Percentiles rank a stretch among this genome's conserved stretches.
These are phyloP conservation scores for Phaenicophaeus curvirostris DNA, from an alignment of 2,797 vertebrate species.

Conservation along the genomic window DNA sequence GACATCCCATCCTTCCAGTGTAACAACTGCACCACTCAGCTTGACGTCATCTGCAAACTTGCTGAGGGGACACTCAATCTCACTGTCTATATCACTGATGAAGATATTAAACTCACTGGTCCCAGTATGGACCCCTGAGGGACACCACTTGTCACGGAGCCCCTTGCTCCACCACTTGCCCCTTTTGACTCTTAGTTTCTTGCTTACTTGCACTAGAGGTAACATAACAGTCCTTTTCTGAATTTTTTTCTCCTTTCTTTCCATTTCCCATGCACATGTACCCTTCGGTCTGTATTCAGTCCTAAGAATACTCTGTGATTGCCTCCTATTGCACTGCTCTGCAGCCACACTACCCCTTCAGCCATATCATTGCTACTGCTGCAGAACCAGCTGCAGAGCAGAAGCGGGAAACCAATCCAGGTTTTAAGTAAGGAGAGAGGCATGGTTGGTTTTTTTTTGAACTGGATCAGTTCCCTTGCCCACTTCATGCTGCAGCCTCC, in stretches of 20 bases:
- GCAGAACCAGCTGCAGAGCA: fast-evolving
- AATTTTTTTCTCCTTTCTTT: not conserved
- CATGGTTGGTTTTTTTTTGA: not conserved
- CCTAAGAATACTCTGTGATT: not conserved
- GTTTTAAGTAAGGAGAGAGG: not conserved
- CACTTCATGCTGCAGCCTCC: not conserved
- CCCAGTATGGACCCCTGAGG: no score
- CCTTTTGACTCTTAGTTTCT: not conserved
- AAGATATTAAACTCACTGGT: no score
- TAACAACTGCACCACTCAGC: no score
- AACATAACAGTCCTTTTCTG: not conserved
- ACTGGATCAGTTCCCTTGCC: not conserved
- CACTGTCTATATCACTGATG: no score
- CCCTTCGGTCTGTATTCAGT: not conserved
- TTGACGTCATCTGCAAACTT: no score
- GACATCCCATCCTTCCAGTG: no score
- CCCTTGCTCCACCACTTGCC: no score
- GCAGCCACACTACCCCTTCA: not conserved
- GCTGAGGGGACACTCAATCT: no score
- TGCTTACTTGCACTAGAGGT: not conserved
- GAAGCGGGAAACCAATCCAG: not conserved
- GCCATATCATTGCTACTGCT: fast-evolving
- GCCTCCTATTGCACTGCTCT: not conserved
- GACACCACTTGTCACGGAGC: no score
- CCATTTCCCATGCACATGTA: not conserved